Evolutionary conservation across 2,888 invertebrate genomes (phyloP), one percentile per base, ranked within the genome.

Genomic region (Latrodectus elegans): DNA sequence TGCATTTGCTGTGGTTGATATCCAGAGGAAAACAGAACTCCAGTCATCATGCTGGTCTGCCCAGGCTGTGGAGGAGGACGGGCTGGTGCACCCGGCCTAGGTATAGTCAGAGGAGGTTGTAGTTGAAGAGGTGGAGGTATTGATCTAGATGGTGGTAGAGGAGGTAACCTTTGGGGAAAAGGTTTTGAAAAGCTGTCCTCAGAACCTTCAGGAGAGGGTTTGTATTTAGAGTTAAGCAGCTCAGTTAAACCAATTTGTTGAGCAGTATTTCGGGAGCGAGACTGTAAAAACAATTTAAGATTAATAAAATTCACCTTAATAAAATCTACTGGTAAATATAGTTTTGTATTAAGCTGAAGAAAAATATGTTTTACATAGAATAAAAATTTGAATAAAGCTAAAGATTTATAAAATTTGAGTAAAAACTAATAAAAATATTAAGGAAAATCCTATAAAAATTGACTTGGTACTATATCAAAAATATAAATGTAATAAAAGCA

Each of bases 161-260:
- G n/a, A 15, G 64, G n/a, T 38, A 15, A 22, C 17, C 68, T 49
- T 49, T 71, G 49, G 4, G 10, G n/a, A 12, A 22, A 17, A 22
- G 67, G 26, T 17, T 10, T 17, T 12, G 17, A 12, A 10, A 55
- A 51, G 4, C 52, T 68, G 8, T 52, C 49, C 4, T 52, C 67
- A 10, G 10, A 3, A 15, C 76, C 65, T 17, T 72, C n/a, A 52
- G 55, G 14, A 15, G 60, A 26, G 2, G 85, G 79, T 15, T 55
- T 74, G 51, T 64, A 79, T 15, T 70, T 79, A 4, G 79, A 74
- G 10, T 71, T 78, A 11, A 85, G n/a, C 6, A 85, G 73, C 74
- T 85, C 85, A 60, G 79, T 60, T 3, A 85, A 22, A 9, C 79
- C 85, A 8, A 85, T 52, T 8, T 85, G 78, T 74, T 85, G 79